Evolutionary conservation across 2,113 vertebrate genomes (phyloP).

Genomic region (Saccopteryx leptura): DNA sequence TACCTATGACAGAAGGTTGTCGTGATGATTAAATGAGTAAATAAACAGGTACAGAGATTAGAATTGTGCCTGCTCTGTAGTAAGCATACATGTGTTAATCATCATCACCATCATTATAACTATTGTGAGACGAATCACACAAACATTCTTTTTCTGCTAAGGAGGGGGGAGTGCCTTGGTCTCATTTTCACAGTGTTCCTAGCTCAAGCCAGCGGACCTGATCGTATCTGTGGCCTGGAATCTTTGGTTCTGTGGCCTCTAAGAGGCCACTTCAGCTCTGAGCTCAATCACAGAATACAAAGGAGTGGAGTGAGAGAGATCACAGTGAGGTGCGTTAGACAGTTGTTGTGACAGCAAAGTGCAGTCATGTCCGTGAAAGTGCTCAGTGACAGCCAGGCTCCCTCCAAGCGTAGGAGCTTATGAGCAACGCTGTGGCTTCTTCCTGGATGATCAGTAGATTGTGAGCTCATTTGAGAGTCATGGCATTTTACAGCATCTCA

Average conservation of each 20-base stretch:
- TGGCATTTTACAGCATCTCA: not conserved
- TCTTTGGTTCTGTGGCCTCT: not conserved
- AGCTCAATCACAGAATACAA: not conserved
- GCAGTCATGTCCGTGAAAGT: rapidly evolving
- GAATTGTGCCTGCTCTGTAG: not conserved
- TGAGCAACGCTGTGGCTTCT: not conserved
- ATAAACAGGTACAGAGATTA: not conserved
- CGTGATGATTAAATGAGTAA: not conserved
- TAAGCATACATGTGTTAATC: no score
- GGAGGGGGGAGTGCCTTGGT: not conserved
- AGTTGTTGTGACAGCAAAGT: rapidly evolving
- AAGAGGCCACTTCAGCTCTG: not conserved
- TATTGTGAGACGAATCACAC: rapidly evolving
- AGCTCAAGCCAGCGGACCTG: not conserved
- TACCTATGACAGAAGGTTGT: no score
- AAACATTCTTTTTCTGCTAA: not conserved
- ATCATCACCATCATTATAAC: no score
- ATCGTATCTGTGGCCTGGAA: not conserved
- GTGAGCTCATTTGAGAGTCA: not conserved
- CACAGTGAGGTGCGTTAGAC: not conserved
- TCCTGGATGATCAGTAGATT: not conserved
- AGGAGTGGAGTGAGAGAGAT: not conserved
- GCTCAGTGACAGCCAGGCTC: not conserved
- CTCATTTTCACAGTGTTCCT: not conserved
- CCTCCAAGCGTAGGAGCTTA: rapidly evolving